Conservation (phyloP, 2,113 vertebrate species). For the Diadophis punctatus region DNA sequence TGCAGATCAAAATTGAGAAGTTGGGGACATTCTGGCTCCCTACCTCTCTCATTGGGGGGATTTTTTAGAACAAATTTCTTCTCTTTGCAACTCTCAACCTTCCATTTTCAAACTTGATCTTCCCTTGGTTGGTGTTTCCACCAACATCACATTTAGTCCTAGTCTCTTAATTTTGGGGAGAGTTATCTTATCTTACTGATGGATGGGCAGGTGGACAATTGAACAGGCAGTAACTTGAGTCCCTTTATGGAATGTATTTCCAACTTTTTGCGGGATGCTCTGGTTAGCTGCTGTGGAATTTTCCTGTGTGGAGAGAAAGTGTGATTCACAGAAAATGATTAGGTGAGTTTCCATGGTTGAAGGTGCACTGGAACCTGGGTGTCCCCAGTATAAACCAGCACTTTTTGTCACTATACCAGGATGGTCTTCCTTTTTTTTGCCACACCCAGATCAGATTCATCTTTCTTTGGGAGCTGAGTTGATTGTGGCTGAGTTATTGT, state of each 20-base stretch:
- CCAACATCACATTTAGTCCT: not conserved
- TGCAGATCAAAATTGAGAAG: not conserved
- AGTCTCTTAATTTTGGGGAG: not conserved
- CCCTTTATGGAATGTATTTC: not conserved
- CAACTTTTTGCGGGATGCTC: not conserved
- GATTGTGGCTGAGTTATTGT: not conserved
- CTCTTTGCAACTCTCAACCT: not conserved
- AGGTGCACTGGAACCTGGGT: not conserved
- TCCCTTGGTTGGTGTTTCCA: not conserved
- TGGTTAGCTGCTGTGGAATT: not conserved
- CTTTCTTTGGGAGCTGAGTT: not conserved
- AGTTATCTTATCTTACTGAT: not conserved
- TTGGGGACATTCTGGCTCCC: not conserved
- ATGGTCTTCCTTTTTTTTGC: not conserved
- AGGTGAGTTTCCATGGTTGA: not conserved
- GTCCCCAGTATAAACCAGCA: not conserved
- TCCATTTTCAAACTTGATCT: not conserved
- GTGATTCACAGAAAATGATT: not conserved
- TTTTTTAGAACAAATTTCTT: not conserved
- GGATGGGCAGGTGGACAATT: not conserved
- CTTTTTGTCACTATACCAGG: not conserved
- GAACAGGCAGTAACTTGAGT: not conserved
- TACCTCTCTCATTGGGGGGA: not conserved
- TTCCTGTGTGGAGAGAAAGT: not conserved
- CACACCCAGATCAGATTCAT: not conserved